Conservation (phyloP, 2,797 vertebrate species). For the Yasuhikotakia modesta region DNA sequence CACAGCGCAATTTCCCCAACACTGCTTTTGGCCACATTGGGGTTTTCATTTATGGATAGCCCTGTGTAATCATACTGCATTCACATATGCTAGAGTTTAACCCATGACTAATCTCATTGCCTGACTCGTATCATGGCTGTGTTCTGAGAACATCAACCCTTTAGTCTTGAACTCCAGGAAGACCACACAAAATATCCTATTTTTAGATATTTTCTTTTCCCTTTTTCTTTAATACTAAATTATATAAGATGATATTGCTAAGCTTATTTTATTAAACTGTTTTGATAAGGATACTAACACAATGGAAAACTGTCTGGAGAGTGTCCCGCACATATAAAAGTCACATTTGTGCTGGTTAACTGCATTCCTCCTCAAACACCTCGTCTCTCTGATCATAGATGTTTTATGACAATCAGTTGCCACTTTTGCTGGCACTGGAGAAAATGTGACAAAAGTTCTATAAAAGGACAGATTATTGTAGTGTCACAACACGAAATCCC, state of each 20-base stretch:
- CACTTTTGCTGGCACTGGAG: conserved; percentile 74
- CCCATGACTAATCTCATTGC: conserved; percentile 43
- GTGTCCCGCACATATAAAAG: background rate
- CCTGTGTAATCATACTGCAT: conserved; percentile 18
- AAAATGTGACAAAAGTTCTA: conserved; percentile 79
- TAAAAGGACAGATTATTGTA: conserved; percentile 76
- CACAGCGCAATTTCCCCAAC: conserved; percentile 15
- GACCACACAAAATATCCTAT: conserved; percentile 20
- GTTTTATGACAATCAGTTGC: conserved; percentile 39
- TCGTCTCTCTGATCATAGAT: conserved; percentile 34
- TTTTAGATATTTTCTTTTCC: background rate
- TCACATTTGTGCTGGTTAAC: conserved; percentile 10
- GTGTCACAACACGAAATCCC: conserved; percentile 83
- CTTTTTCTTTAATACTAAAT: background rate
- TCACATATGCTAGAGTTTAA: conserved; percentile 43
- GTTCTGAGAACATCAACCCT: conserved; percentile 28
- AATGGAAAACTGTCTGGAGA: background rate
- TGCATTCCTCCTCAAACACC: conserved; percentile 33
- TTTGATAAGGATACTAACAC: background rate
- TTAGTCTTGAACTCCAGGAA: conserved; percentile 5
- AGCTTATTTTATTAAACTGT: background rate
- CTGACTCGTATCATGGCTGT: conserved; percentile 24
- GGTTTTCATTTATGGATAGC: background rate
- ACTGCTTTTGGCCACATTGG: conserved; percentile 13
- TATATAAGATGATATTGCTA: background rate